Evolutionary conservation across 2,888 invertebrate genomes (phyloP), one percentile per base, ranked within the genome.

Genomic region (Phyllotreta cruciferae): DNA sequence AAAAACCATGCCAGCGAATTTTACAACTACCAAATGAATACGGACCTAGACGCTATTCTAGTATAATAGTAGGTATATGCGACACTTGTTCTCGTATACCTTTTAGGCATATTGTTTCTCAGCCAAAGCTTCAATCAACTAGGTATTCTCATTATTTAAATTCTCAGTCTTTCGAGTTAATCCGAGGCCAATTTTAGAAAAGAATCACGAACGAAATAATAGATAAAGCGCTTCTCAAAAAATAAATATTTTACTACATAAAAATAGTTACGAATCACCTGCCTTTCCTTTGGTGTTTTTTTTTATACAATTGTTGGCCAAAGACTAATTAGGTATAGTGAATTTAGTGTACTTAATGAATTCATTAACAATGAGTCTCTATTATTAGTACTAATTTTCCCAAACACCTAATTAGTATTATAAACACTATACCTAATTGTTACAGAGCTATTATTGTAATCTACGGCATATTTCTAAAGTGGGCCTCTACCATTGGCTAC

Each of bases 391-490:
- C 24, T 24, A 24, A 3, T 24, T 24, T 24, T 24, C 1, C 24
- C 24, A 24, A 24, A 24, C 24, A 24, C 24, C 24, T 24, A 24
- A 24, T 24, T 24, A 24, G 1, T 24, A 24, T 24, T 24, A 24
- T 24, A 24, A 24, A 41, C 11, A 41, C 11, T 41, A 11, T 10
- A 11, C 11, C 10, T 41, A 41, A 11, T n/a, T 41, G 11, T 41
- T 45, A 24, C 13, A 45, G 24, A 9, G n/a, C 13, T 14, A 45
- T 7, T 14, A 14, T 42, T 13, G 45, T 41, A 10, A 10, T n/a
- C 11, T n/a, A 41, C 24, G 24, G 24, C 36, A 61, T 64, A 64
- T 60, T 61, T 54, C 64, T 64, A 57, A 64, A 64, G 52, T 60
- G 56, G 56, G 61, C 56, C 49, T 45, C 37, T 60, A 64, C 50